A percentile compares a stretch with the other conserved stretches of the same genome.
phyloP scores from a whole-genome alignment of 2,888 invertebrate genomes.

The Oxytorus armatus region DNA sequence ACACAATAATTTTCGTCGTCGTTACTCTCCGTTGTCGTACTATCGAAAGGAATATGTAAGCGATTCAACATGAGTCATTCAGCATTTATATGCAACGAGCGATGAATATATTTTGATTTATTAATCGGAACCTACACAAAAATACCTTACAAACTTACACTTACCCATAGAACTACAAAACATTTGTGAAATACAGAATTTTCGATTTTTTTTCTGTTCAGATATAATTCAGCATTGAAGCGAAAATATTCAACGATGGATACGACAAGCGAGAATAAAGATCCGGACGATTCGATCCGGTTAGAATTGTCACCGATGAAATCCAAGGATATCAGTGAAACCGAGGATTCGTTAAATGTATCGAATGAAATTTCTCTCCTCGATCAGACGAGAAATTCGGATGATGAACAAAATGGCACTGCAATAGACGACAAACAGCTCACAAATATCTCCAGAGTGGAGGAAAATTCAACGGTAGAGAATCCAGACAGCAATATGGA shows the following conservation, averaged over 20 bases:
- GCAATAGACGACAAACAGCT: background rate
- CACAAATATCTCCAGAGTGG: background rate
- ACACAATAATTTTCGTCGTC: conserved; percentile 2
- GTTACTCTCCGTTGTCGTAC: background rate
- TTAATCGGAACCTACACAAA: background rate
- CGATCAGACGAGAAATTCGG: background rate
- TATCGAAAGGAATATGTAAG: background rate
- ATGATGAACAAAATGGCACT: conserved; percentile 11
- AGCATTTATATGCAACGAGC: background rate
- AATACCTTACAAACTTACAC: background rate
- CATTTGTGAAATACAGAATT: background rate
- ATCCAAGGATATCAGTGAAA: conserved; percentile 31
- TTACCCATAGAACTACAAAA: no score
- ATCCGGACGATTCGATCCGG: conserved; percentile 36
- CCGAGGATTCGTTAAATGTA: conserved; percentile 19
- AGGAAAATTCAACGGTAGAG: conserved; percentile 32
- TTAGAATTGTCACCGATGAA: conserved; percentile 20
- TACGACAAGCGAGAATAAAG: conserved; percentile 22
- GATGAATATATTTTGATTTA: background rate
- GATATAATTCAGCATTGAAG: conserved; percentile 27
- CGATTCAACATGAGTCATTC: background rate
- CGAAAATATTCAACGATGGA: conserved; percentile 56
- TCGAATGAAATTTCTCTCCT: conserved; percentile 12
- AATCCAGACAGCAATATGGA: conserved; percentile 31
- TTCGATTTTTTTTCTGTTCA: conserved; percentile 24